Evolutionary conservation across 23 tunicate genomes (phyloP).

Genomic region (Trididemnum nubilum): DNA sequence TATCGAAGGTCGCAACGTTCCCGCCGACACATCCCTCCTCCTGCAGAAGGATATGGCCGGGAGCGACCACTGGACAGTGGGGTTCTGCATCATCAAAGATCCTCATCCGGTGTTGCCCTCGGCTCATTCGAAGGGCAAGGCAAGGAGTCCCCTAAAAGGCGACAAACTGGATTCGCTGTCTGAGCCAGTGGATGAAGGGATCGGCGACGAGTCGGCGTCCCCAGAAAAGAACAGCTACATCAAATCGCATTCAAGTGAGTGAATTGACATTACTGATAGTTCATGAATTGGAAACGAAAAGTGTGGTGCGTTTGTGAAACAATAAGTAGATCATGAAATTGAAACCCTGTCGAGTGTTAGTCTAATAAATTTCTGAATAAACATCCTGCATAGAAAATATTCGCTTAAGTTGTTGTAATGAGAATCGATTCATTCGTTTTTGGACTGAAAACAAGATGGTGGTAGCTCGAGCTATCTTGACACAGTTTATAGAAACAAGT

Average conservation of each 20-base stretch:
- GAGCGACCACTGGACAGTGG: slow-evolving; percentile 31
- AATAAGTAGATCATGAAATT: no score
- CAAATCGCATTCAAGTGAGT: neutral
- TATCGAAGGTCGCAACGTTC: neutral
- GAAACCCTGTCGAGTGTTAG: no score
- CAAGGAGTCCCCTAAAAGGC: neutral
- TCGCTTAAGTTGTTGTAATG: no score
- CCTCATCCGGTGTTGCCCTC: neutral
- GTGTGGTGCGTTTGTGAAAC: no score
- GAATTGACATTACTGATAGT: no score
- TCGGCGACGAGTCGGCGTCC: slow-evolving; percentile 5
- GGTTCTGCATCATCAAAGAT: slow-evolving; percentile 2
- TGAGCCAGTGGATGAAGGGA: slow-evolving; percentile 21
- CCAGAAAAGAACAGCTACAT: neutral
- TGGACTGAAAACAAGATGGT: no score
- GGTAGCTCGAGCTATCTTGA: no score
- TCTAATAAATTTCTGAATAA: no score
- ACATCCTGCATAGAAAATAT: no score
- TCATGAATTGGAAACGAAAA: no score
- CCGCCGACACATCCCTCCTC: slow-evolving; percentile 6
- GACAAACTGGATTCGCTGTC: neutral
- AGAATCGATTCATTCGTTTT: no score
- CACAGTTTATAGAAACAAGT: no score
- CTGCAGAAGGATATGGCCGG: neutral
- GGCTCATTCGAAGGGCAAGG: neutral